Conservation (phyloP, 2,113 vertebrate species). For the Lonchura striata region DNA sequence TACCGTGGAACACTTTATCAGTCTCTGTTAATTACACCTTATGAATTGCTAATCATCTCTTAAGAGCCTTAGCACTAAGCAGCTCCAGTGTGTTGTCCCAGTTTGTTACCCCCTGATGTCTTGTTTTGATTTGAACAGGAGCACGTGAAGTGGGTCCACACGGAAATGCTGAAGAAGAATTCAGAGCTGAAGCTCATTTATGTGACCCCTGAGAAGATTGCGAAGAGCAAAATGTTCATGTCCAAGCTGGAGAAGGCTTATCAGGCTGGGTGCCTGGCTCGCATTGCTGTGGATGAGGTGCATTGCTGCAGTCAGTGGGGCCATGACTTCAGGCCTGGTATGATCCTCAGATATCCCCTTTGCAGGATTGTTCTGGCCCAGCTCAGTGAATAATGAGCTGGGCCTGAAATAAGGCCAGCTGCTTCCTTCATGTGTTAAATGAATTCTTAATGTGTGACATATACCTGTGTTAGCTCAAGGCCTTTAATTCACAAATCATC, state of each 20-base stretch:
- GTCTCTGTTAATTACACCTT: neutral
- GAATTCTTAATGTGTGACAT: neutral
- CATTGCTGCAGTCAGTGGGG: slow-evolving; percentile 99
- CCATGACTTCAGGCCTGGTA: slow-evolving; percentile 96
- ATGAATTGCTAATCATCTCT: neutral
- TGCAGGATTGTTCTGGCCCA: neutral
- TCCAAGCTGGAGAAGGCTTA: slow-evolving; percentile 95
- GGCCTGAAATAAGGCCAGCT: neutral
- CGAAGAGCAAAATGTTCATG: slow-evolving; percentile 97
- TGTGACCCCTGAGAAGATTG: slow-evolving; percentile 97
- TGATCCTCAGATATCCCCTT: neutral
- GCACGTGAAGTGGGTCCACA: slow-evolving; percentile 86
- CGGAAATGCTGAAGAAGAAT: slow-evolving; percentile 79
- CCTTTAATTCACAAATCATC: neutral
- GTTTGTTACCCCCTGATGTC: neutral
- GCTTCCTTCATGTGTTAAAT: neutral
- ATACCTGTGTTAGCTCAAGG: neutral
- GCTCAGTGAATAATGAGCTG: neutral
- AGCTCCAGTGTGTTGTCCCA: neutral
- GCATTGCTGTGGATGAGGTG: slow-evolving; percentile 92
- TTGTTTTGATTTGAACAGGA: slow-evolving; percentile 72
- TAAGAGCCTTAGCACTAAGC: neutral
- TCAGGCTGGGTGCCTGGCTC: slow-evolving; percentile 78
- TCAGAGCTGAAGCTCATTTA: slow-evolving; percentile 87
- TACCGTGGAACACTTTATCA: neutral